Conservation (phyloP, 2,113 vertebrate species). For the Zosterops japonicus region DNA sequence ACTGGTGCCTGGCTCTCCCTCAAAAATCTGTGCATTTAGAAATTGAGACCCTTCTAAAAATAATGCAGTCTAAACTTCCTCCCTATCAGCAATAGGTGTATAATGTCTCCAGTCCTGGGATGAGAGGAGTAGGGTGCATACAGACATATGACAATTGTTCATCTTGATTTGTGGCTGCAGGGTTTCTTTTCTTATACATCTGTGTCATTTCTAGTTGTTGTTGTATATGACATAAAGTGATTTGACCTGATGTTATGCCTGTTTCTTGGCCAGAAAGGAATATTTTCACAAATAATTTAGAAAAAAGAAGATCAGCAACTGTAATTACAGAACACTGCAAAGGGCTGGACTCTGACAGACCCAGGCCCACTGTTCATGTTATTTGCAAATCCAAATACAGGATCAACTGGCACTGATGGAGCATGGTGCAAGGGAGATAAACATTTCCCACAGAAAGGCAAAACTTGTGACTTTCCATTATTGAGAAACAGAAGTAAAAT, state of each 20-base stretch:
- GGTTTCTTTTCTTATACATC: not conserved
- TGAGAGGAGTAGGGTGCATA: not conserved
- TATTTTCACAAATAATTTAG: not conserved
- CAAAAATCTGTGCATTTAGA: not conserved
- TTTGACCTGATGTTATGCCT: not conserved
- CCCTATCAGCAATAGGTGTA: rapidly evolving
- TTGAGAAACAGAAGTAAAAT: not conserved
- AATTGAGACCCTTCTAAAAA: not conserved
- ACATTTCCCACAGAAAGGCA: not conserved
- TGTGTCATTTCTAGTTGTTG: not conserved
- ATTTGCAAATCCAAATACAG: not conserved
- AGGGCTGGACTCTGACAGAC: not conserved
- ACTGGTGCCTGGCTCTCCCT: not conserved
- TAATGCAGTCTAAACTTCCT: not conserved
- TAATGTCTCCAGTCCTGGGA: not conserved
- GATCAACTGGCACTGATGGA: not conserved
- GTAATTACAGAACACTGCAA: no score
- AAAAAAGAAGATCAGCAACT: not conserved
- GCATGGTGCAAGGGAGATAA: rapidly evolving
- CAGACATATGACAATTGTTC: not conserved
- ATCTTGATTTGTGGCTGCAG: not conserved
- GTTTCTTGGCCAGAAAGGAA: not conserved
- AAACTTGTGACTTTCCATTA: not conserved
- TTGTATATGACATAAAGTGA: not conserved
- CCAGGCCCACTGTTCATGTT: no score